These are phyloP conservation scores for Sisyra nigra DNA, from an alignment of 2,888 invertebrate genomes.

Conservation along the genomic window DNA sequence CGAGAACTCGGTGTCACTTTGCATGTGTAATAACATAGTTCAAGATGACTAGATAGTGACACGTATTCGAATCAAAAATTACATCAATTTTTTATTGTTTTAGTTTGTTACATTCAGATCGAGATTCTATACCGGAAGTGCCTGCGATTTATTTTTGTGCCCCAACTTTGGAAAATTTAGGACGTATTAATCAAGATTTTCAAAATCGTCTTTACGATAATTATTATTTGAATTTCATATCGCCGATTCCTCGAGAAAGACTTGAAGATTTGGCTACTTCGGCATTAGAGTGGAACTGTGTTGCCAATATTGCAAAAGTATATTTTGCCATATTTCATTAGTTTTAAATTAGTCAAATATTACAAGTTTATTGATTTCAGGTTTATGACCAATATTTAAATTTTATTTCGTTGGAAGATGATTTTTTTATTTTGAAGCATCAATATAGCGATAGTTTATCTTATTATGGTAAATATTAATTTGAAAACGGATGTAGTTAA, in stretches of 20 bases:
- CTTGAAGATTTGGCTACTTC: conserved; percentile 91
- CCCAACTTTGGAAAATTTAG: conserved; percentile 91
- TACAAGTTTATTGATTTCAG: no score
- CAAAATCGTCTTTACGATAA: conserved; percentile 82
- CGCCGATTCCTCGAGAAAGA: conserved; percentile 83
- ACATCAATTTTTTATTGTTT: conserved; percentile 17
- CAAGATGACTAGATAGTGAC: not conserved
- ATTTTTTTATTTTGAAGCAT: conserved; percentile 86
- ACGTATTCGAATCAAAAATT: not conserved
- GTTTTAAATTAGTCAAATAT: no score
- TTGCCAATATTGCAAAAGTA: conserved; percentile 83
- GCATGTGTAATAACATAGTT: conserved; percentile 64
- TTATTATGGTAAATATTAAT: conserved; percentile 59
- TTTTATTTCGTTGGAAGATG: conserved; percentile 95
- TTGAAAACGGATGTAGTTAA: conserved; percentile 9
- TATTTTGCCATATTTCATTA: no score
- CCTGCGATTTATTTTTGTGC: conserved; percentile 97
- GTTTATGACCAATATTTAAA: conserved; percentile 97
- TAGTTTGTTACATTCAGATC: conserved; percentile 74
- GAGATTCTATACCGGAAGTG: conserved; percentile 93
- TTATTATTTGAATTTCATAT: conserved; percentile 93
- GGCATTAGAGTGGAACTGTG: conserved; percentile 78
- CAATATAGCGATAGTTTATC: conserved; percentile 82
- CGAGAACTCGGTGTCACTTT: conserved; percentile 93
- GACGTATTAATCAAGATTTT: conserved; percentile 80